Percentiles rank a stretch among this genome's conserved stretches.
These are phyloP conservation scores for Microplitis manilae DNA, from an alignment of 2,888 invertebrate species.

Conservation along the genomic window DNA sequence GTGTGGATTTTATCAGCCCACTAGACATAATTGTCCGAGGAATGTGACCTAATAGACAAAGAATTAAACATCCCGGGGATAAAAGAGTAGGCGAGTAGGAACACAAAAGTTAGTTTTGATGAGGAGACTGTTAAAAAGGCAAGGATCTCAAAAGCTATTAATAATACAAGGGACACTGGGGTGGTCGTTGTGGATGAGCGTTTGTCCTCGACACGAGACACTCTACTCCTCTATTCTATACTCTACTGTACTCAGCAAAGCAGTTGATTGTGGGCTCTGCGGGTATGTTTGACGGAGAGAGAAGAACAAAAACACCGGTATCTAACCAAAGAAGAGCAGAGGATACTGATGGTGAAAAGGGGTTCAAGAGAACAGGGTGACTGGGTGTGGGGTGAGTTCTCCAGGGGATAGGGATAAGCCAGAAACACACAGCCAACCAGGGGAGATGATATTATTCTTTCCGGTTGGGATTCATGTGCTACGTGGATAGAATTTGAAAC, in stretches of 20 bases:
- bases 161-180: constrained; percentile 56
- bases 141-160: constrained; percentile 63
- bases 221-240: constrained; percentile 35
- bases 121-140: constrained; percentile 60
- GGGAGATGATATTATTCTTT: constrained; percentile 44
- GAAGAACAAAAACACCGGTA: constrained; percentile 12
- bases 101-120: constrained; percentile 51
- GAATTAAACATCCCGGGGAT: not conserved
- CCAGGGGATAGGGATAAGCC: constrained; percentile 23
- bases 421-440: constrained; percentile 4
- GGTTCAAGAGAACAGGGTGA: constrained; percentile 25
- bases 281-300: constrained; percentile 49
- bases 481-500: constrained; percentile 30
- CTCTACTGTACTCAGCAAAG: not conserved
- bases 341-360: constrained; percentile 44
- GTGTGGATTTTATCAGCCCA: not conserved
- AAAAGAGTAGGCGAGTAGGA: constrained; percentile 16
- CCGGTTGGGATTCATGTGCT: constrained; percentile 42
- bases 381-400: constrained; percentile 23
- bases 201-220: constrained; percentile 56
- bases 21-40: not conserved
- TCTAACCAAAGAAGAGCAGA: constrained; percentile 15
- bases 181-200: constrained; percentile 46
- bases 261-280: constrained; percentile 58
- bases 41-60: not conserved